Conservation (phyloP, 2,797 vertebrate species). For the Pteronotus mesoamericanus region DNA sequence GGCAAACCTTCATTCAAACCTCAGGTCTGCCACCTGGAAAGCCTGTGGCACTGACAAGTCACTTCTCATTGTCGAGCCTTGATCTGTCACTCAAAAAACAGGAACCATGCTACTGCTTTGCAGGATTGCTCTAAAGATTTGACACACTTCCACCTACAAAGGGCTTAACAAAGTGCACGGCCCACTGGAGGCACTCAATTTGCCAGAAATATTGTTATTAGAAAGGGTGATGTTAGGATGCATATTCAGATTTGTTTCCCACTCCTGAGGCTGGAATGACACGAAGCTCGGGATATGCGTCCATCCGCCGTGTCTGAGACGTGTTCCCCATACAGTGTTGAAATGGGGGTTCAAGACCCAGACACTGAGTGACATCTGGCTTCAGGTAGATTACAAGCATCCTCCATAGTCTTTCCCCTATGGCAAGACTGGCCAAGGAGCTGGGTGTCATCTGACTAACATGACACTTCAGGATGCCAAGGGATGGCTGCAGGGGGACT, state of each 20-base stretch:
- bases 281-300: rapidly evolving
- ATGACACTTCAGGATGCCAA: no score
- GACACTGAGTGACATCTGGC: not conserved
- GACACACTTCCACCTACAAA: not conserved
- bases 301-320: no score
- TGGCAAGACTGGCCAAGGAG: not conserved
- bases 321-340: not conserved
- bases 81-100: not conserved
- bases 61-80: not conserved
- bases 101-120: not conserved
- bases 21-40: not conserved
- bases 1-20: no score
- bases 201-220: not conserved
- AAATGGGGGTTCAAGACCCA: not conserved
- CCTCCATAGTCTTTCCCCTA: not conserved
- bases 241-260: not conserved
- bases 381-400: not conserved
- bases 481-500: not conserved
- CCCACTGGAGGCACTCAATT: not conserved
- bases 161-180: not conserved
- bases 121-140: not conserved
- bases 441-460: rapidly evolving
- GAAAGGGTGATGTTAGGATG: not conserved
- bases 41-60: rapidly evolving
- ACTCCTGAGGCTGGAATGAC: not conserved